A percentile compares a stretch with the other conserved stretches of the same genome.
phyloP scores from a whole-genome alignment of 2,888 invertebrate species.

The Ischnura elegans region DNA sequence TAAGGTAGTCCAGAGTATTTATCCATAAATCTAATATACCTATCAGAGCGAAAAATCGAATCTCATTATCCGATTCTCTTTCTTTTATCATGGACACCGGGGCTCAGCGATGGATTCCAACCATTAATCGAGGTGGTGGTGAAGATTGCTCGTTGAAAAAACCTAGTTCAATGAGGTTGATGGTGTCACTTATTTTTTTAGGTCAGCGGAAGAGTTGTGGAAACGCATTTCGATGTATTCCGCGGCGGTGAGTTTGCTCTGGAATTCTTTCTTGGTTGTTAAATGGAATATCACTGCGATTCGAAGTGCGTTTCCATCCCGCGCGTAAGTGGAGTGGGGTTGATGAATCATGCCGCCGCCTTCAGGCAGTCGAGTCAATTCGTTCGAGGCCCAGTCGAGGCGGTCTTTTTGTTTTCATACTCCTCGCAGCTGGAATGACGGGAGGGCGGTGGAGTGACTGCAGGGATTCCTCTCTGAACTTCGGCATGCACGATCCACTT shows the following conservation, averaged over 20 bases:
- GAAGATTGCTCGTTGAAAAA: too few species aligned
- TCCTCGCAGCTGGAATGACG: not conserved
- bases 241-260: too few species aligned
- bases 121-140: too few species aligned
- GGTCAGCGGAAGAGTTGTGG: not conserved
- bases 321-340: not conserved
- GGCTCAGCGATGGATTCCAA: too few species aligned
- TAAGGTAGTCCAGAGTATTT: too few species aligned
- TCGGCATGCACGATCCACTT: conserved; percentile 8
- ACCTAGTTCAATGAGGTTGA: too few species aligned
- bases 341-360: not conserved
- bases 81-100: too few species aligned
- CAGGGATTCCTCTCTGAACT: not conserved
- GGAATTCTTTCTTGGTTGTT: not conserved
- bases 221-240: not conserved
- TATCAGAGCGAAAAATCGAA: too few species aligned
- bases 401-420: not conserved
- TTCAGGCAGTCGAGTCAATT: not conserved
- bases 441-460: not conserved
- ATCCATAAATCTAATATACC: too few species aligned
- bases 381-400: not conserved
- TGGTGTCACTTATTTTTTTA: too few species aligned
- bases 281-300: not conserved
- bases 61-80: too few species aligned
- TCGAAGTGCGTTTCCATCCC: not conserved